phyloP scores from a whole-genome alignment of 1,140 invertebrate genomes.

The Agraylea sexmaculata region DNA sequence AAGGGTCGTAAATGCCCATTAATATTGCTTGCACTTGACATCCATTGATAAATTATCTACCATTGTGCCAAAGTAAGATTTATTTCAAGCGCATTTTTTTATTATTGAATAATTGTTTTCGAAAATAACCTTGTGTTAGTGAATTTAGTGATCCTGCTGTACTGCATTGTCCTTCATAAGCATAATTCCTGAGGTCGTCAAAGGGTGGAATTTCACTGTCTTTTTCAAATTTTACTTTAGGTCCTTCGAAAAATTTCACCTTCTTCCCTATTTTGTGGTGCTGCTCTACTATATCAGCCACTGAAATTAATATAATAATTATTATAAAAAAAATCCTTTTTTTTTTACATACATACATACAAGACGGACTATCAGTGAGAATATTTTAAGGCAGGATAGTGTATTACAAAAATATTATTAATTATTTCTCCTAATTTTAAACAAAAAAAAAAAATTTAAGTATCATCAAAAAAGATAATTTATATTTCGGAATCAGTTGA shows the following conservation, averaged over 20 bases:
- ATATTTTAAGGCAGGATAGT: too few species aligned
- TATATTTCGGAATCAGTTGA: too few species aligned
- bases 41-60: neutral
- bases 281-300: conserved; percentile 36
- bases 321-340: conserved; percentile 20
- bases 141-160: conserved; percentile 86
- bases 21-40: neutral
- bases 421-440: too few species aligned
- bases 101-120: neutral
- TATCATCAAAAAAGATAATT: too few species aligned
- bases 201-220: conserved; percentile 92
- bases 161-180: conserved; percentile 93
- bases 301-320: conserved; percentile 36
- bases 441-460: too few species aligned
- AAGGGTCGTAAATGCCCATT: neutral
- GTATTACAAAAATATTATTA: neutral
- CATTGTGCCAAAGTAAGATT: neutral
- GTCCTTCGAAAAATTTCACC: conserved; percentile 90
- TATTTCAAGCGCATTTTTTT: too few species aligned
- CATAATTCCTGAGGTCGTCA: conserved; percentile 93
- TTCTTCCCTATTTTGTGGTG: conserved; percentile 80
- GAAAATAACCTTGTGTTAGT: conserved; percentile 9
- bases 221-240: conserved; percentile 85
- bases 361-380: neutral
- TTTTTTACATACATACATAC: conserved; percentile 25